These are phyloP conservation scores for Chymomyza caudatula DNA, from an alignment of 2,888 invertebrate species.

Conservation along the genomic window DNA sequence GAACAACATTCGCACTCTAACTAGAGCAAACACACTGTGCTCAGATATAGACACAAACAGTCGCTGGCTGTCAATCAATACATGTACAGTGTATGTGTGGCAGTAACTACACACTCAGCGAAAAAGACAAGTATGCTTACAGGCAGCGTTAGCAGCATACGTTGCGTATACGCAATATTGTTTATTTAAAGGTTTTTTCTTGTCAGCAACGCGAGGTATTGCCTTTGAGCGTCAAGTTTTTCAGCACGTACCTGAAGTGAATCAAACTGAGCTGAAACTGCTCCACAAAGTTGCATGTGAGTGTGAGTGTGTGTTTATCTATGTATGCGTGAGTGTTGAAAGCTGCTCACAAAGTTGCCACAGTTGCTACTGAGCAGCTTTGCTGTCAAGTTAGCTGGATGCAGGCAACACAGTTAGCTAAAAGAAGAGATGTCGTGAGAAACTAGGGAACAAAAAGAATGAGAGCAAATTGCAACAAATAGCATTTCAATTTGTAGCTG, in stretches of 20 bases:
- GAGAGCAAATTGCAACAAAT: constrained; percentile 14
- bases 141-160: constrained; percentile 15
- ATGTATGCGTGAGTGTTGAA: constrained; percentile 26
- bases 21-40: constrained; percentile 18
- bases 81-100: constrained; percentile 13
- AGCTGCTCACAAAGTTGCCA: constrained; percentile 51
- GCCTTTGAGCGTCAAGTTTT: constrained; percentile 42
- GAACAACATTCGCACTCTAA: constrained; percentile 27
- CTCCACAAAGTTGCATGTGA: not conserved
- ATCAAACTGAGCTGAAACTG: not conserved
- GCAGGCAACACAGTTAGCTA: constrained; percentile 11
- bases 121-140: not conserved
- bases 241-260: constrained; percentile 47
- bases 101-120: not conserved
- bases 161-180: constrained; percentile 54
- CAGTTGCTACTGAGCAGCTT: not conserved
- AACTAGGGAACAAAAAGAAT: constrained; percentile 2
- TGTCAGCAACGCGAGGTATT: constrained; percentile 7
- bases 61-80: constrained; percentile 29
- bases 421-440: not conserved
- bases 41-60: not conserved
- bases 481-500: constrained; percentile 42
- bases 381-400: not conserved
- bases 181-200: constrained; percentile 59
- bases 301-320: not conserved